These are phyloP conservation scores for Rhimphoctona megacephalus DNA, from an alignment of 2,888 invertebrate genomes.

Conservation along the genomic window DNA sequence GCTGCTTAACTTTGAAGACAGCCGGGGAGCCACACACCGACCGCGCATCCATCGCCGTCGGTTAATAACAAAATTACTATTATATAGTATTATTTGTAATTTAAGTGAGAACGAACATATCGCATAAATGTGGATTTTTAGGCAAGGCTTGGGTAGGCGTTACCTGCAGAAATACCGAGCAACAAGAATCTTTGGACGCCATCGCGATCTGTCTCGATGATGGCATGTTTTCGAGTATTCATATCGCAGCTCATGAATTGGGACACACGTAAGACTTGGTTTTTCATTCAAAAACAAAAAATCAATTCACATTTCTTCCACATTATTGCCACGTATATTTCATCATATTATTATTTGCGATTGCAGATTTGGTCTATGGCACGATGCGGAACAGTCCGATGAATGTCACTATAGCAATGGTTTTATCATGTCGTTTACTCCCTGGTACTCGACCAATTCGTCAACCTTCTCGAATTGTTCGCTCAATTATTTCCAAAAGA, in stretches of 20 bases:
- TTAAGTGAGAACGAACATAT: neutral
- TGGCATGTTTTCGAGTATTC: slow-evolving; percentile 31
- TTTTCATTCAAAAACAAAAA: neutral
- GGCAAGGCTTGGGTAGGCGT: neutral
- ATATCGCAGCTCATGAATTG: slow-evolving; percentile 55
- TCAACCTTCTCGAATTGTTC: slow-evolving; percentile 58
- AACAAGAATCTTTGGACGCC: neutral
- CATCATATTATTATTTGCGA: neutral
- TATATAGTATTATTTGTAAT: neutral
- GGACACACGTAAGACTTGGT: slow-evolving; percentile 57
- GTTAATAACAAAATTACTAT: neutral
- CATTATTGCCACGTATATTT: neutral
- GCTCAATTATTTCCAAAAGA: neutral
- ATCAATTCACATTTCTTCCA: neutral
- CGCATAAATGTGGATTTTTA: neutral
- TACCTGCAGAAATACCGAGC: slow-evolving; percentile 4
- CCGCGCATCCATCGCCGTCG: too few relatives aligned
- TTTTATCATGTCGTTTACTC: slow-evolving; percentile 37
- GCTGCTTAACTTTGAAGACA: too few relatives aligned
- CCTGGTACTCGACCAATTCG: slow-evolving; percentile 33
- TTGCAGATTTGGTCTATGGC: slow-evolving; percentile 38
- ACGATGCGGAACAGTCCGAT: neutral
- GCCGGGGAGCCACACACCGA: too few relatives aligned
- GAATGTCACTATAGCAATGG: slow-evolving; percentile 23
- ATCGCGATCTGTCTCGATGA: slow-evolving; percentile 38